Evolutionary conservation across 2,888 invertebrate genomes (phyloP).

Genomic region (Girardia tigrina): DNA sequence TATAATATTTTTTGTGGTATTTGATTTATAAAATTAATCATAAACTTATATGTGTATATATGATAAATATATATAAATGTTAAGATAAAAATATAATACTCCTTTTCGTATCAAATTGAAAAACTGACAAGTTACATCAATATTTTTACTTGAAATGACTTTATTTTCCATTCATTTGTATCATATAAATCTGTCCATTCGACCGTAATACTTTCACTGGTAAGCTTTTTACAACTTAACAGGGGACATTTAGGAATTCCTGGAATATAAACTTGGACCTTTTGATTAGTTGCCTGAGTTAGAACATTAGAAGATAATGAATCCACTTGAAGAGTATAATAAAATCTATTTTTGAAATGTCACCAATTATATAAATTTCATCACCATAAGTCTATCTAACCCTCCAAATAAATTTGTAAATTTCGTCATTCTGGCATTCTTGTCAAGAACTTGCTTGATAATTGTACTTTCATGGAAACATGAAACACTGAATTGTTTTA

Average conservation of each 20-base stretch:
- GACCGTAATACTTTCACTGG: neutral
- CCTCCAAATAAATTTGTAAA: neutral
- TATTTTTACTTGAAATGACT: slow-evolving; percentile 3
- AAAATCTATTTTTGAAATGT: neutral
- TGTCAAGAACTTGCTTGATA: neutral
- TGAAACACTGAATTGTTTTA: slow-evolving; percentile 6
- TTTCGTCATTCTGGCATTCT: neutral
- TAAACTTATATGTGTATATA: no score
- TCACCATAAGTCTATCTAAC: neutral
- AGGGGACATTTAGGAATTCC: neutral
- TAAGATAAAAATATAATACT: no score
- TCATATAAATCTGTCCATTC: neutral
- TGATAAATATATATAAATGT: no score
- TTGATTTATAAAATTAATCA: no score
- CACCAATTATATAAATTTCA: neutral
- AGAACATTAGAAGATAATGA: neutral
- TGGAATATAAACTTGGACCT: neutral
- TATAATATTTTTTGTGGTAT: no score
- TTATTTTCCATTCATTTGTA: neutral
- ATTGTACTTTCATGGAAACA: slow-evolving; percentile 1
- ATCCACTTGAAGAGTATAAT: neutral
- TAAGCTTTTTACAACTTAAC: neutral
- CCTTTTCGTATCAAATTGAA: no score
- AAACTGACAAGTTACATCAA: no score
- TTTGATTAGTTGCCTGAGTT: neutral